phyloP scores from a whole-genome alignment of 2,113 vertebrate genomes.

The Rhegmatorhina hoffmannsi region DNA sequence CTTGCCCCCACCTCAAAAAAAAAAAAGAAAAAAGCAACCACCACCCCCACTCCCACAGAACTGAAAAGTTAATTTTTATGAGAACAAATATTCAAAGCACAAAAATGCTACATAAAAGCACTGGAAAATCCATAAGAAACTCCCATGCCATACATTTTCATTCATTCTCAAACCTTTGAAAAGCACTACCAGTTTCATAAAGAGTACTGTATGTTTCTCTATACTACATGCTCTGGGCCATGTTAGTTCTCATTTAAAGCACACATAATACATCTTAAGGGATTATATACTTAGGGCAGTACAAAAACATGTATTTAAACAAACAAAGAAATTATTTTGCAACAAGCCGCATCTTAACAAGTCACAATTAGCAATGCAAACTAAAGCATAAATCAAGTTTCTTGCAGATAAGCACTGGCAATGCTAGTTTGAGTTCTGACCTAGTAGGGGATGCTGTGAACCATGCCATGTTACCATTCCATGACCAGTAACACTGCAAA shows the following conservation, averaged over 20 bases:
- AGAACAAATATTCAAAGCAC: neutral
- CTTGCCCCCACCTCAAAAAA: fast-evolving
- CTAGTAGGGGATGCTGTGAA: neutral
- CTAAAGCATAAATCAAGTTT: neutral
- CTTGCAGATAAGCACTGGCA: neutral
- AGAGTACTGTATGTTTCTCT: neutral
- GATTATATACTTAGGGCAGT: neutral
- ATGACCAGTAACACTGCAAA: neutral
- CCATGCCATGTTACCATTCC: neutral
- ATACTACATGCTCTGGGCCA: neutral
- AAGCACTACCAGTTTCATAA: neutral
- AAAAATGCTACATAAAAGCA: neutral
- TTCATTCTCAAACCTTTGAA: neutral
- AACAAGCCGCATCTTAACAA: neutral
- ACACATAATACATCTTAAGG: neutral
- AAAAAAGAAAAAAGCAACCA: neutral
- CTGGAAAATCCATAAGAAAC: neutral
- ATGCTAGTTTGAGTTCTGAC: neutral
- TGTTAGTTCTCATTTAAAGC: neutral
- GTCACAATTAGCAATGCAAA: neutral
- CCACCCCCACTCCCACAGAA: neutral
- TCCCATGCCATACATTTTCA: neutral
- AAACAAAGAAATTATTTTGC: neutral
- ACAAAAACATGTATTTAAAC: neutral
- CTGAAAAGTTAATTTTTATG: neutral